Percentiles rank a stretch among this genome's conserved stretches.
Evolutionary conservation across 2,113 vertebrate genomes (phyloP).

Genomic region (Benitochromis conjunctus): DNA sequence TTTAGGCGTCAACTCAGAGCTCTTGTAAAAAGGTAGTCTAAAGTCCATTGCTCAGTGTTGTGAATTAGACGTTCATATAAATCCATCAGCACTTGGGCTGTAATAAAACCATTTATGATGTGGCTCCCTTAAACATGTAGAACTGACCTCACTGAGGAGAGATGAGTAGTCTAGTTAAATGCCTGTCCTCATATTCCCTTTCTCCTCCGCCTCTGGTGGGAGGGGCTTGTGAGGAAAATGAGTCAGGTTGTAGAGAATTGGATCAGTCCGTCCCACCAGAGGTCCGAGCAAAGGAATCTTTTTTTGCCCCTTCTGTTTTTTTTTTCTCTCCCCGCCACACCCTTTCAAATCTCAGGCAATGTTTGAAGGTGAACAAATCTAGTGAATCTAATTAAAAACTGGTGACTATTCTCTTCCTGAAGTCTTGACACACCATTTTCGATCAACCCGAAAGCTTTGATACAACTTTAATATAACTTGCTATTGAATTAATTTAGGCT

Average conservation of each 20-base stretch:
- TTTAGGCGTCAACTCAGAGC: neutral
- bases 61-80: neutral
- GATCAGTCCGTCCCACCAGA: neutral
- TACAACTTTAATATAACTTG: neutral
- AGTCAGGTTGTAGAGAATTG: neutral
- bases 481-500: neutral
- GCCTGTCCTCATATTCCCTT: neutral
- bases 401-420: neutral
- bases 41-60: neutral
- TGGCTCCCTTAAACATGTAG: neutral
- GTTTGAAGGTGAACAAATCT: neutral
- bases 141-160: neutral
- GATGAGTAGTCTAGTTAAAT: neutral
- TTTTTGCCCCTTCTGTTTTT: neutral
- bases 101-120: neutral
- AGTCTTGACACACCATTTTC: neutral
- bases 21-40: too few relatives aligned
- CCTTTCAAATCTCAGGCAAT: fast-evolving
- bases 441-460: neutral
- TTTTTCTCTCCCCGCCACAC: neutral
- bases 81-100: neutral
- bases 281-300: neutral
- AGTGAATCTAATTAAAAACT: neutral
- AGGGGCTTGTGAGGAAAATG: neutral
- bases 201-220: neutral